Evolutionary conservation across 2,888 invertebrate genomes (phyloP).

Genomic region (Branchipolynoe longqiensis): DNA sequence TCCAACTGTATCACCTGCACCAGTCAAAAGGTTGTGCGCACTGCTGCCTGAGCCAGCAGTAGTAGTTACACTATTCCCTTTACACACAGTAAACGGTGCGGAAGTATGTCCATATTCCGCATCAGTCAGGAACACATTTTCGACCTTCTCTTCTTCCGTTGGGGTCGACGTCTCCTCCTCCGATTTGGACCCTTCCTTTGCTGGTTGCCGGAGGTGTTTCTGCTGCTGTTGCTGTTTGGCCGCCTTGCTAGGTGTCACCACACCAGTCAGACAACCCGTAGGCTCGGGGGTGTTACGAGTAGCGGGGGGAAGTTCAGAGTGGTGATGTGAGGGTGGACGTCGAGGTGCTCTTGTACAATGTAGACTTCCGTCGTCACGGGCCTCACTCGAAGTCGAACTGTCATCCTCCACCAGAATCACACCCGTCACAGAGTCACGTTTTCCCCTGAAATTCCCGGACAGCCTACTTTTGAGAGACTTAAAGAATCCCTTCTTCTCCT

Average conservation of each 20-base stretch:
- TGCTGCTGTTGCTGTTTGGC: not conserved
- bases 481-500: constrained; percentile 63
- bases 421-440: constrained; percentile 33
- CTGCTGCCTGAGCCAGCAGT: not conserved
- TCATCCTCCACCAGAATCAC: constrained; percentile 54
- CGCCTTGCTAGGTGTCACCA: not conserved
- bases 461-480: constrained; percentile 62
- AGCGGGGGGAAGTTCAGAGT: not conserved
- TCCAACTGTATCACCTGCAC: not conserved
- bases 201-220: constrained; percentile 36
- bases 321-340: constrained; percentile 2
- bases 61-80: not conserved
- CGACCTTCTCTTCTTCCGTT: constrained; percentile 53
- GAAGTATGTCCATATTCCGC: constrained; percentile 68
- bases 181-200: constrained; percentile 55
- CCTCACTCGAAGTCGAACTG: constrained; percentile 57
- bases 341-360: constrained; percentile 36
- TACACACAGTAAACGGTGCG: constrained; percentile 46
- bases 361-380: constrained; percentile 47
- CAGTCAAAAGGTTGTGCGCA: not conserved
- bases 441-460: constrained; percentile 43
- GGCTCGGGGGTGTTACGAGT: not conserved
- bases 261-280: not conserved
- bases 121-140: constrained; percentile 58
- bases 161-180: constrained; percentile 52